Evolutionary conservation across 2,797 vertebrate genomes (phyloP).

Genomic region (Eidolon dupreanum): DNA sequence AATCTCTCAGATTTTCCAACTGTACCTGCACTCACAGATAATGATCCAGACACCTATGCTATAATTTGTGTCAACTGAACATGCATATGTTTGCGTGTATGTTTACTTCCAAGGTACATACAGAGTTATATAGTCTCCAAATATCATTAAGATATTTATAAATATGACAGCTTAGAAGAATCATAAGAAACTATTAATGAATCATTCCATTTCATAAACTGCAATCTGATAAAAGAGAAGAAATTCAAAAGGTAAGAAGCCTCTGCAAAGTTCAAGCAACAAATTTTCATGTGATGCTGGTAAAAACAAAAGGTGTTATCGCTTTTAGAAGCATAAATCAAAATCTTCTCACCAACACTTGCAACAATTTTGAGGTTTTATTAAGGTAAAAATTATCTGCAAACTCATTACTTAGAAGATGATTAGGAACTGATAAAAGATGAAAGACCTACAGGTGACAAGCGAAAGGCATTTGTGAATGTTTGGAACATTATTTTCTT

Average conservation of each 20-base stretch:
- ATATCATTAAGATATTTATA: neutral
- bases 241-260: neutral
- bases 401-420: constrained; percentile 46
- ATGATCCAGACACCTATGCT: neutral
- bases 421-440: constrained; percentile 11
- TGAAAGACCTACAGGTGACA: neutral
- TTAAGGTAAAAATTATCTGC: constrained; percentile 51
- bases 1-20: neutral
- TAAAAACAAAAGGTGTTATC: constrained; percentile 34
- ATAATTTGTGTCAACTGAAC: neutral
- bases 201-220: constrained; percentile 32
- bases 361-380: constrained; percentile 44
- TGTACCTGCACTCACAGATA: neutral
- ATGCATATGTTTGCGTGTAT: neutral
- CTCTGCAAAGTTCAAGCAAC: constrained; percentile 19
- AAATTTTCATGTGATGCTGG: constrained; percentile 5
- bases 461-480: neutral
- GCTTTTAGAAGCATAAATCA: constrained; percentile 28
- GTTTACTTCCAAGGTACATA: neutral
- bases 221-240: constrained; percentile 15
- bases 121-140: neutral
- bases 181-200: constrained; percentile 5
- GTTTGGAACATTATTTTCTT: neutral
- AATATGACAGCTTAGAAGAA: neutral
- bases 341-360: constrained; percentile 13